Evolutionary conservation across 2,797 vertebrate genomes (phyloP), one percentile per base, ranked within the genome.

Genomic region (Trematomus bernacchii): DNA sequence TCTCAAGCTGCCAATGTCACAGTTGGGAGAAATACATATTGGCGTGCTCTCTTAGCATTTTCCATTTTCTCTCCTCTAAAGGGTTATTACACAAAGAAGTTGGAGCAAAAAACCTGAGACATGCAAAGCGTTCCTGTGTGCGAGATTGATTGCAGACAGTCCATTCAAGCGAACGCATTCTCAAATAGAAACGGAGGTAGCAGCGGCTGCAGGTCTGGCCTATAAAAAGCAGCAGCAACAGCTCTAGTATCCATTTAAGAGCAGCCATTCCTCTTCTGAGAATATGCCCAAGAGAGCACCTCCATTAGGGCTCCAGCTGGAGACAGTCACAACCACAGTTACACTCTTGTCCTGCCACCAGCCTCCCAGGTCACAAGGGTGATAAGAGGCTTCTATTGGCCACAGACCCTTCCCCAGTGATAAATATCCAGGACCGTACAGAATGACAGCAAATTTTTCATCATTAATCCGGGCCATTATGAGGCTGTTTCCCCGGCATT

Each of bases 391-490:
- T 84, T 73, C 84, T 88, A 94, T 94, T 95, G 95, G 95, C 95
- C 96, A 91, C 86, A 63, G 90, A 89, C 86, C 59, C 87, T 88
- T 88, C 72, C 87, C 91, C 90, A 76, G 95, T 99, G 97, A 99
- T 98, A 93, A 97, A 99, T 98, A 96, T 96, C 94, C 87, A 90
- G 86, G 89, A 94, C 92, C 94, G 93, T 92, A 78, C 90, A 79
- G 90, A 91, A 94, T 97, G 97, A 98, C 95, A 95, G 95, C 93
- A 93, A 95, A 98, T 99, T 98, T 97, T 98, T 99, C 97, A 98
- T 99, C 97, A 98, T 99, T 99, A 99, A 98, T 98, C 92, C 67
- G 76, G 88, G 85, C 96, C 93, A 96, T 98, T 98, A 97, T 97
- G 95, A 95, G 95, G 92, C 93, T 94, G 95, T 95, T 95, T 96